Base-by-base conservation (phyloP, 2,797 vertebrate species). In the Adrianichthys oophorus region DNA sequence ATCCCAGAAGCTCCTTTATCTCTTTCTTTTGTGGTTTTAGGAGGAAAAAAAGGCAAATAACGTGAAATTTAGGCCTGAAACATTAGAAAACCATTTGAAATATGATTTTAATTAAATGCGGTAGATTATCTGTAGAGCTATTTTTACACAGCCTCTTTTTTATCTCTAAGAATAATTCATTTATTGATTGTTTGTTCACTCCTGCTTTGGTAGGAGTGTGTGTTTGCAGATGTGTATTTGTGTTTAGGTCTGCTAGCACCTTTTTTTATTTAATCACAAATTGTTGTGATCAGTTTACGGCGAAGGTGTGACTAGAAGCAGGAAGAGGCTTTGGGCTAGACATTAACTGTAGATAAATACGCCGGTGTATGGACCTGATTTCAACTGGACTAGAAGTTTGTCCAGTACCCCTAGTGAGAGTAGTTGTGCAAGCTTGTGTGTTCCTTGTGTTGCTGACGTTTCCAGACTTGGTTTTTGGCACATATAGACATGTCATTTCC, bases 391-490 rank as follows among this genome's bases (percentile, higher is more conserved):
- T 37, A 37, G 10, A 37, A 37, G 10, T 37, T 37, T 12, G 24
- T 26, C 24, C 24, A 26, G 29, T 32, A 37, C 32, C 32, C 10
- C 32, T 37, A 10, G 29, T 32, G 29, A 32, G 7, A 10, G 8
- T 0, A 32, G 29, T 32, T 37, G 32, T 37, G 32, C 10, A 37
- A 13, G 32, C 32, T 37, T 10, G 47, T 69, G 51, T 63, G 48
- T 76, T 52, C 65, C 45, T 29, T 62, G 64, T 67, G 7, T 21
- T 57, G 62, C 57, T 74, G 63, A 78, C 48, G 56, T 84, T 78
- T 82, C 77, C 58, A 72, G 81, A 68, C 74, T 76, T 48, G 37
- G 59, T 76, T 74, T 70, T 46, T 72, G 63, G 64, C 74, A 72
- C 60, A 70, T 19, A 56, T 73, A 78, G 75, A 76, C 63, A 76